phyloP scores from a whole-genome alignment of 2,113 vertebrate genomes.

The Capreolus pygargus region DNA sequence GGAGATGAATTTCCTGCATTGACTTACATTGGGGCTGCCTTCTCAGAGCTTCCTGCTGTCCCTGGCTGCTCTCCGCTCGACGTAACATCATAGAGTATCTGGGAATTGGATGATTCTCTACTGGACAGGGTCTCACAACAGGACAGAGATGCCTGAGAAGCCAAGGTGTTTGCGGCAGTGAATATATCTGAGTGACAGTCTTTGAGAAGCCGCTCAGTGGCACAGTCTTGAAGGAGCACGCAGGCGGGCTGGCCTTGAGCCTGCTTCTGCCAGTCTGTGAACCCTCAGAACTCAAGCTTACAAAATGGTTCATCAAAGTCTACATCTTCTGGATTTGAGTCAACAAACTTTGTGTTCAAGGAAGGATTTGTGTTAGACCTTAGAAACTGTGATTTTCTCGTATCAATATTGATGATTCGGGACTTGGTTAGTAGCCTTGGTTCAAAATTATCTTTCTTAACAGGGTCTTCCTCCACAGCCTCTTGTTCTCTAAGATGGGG shows the following conservation, averaged over 20 bases:
- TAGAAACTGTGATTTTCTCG: neutral
- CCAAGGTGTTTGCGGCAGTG: neutral
- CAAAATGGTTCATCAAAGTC: rapidly evolving
- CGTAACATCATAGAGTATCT: rapidly evolving
- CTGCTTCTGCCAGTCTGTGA: neutral
- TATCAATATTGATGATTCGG: no score
- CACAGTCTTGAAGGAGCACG: neutral
- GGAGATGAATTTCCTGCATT: rapidly evolving
- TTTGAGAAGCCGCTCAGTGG: neutral
- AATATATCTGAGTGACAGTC: neutral
- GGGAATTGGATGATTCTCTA: rapidly evolving
- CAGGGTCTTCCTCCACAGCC: neutral
- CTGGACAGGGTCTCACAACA: neutral
- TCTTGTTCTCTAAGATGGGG: neutral
- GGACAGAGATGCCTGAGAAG: rapidly evolving
- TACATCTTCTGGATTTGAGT: neutral
- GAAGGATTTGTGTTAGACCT: rapidly evolving
- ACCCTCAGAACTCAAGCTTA: neutral
- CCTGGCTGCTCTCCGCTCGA: rapidly evolving
- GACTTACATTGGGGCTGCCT: rapidly evolving
- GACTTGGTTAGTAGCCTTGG: rapidly evolving
- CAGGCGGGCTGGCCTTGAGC: neutral
- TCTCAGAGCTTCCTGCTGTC: no score
- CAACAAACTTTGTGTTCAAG: neutral
- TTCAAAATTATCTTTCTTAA: no score